Conservation (phyloP, 2,888 invertebrate species). For the Arctia plantaginis region DNA sequence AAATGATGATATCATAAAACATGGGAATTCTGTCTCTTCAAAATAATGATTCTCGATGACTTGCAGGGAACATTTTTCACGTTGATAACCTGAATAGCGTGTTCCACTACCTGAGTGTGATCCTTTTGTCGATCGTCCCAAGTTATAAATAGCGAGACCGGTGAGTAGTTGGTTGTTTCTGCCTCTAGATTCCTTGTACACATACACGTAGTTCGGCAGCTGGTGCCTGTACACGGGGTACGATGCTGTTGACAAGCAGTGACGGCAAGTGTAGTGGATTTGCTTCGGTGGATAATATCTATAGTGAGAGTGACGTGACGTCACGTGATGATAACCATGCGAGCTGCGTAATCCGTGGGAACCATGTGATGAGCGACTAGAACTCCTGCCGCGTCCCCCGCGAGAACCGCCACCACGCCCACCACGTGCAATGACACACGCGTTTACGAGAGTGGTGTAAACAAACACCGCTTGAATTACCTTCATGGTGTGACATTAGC, state of each 20-base stretch:
- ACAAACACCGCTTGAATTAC: constrained; percentile 53
- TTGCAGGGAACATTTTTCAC: constrained; percentile 77
- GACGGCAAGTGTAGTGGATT: constrained; percentile 71
- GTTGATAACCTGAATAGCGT: constrained; percentile 58
- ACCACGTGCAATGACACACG: constrained; percentile 62
- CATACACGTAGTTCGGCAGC: constrained; percentile 77
- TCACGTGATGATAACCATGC: constrained; percentile 60
- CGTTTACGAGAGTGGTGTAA: constrained; percentile 60
- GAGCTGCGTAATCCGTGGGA: constrained; percentile 20
- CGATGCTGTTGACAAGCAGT: constrained; percentile 64
- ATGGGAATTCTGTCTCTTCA: constrained; percentile 74
- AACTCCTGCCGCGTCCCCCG: neutral
- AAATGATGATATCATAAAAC: constrained; percentile 79
- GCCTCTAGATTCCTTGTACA: constrained; percentile 71
- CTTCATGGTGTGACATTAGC: constrained; percentile 72
- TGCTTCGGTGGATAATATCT: constrained; percentile 77
- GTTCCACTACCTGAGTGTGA: constrained; percentile 44
- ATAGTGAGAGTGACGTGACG: constrained; percentile 71
- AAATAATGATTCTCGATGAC: constrained; percentile 68
- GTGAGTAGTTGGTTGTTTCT: constrained; percentile 72
- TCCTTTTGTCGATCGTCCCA: constrained; percentile 69
- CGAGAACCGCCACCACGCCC: constrained; percentile 3
- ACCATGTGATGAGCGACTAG: neutral
- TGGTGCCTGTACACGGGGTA: constrained; percentile 78
- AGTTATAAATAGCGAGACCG: constrained; percentile 78